These are phyloP conservation scores for Caenorhabditis inopinata DNA, from an alignment of 1,140 invertebrate genomes.

Conservation along the genomic window DNA sequence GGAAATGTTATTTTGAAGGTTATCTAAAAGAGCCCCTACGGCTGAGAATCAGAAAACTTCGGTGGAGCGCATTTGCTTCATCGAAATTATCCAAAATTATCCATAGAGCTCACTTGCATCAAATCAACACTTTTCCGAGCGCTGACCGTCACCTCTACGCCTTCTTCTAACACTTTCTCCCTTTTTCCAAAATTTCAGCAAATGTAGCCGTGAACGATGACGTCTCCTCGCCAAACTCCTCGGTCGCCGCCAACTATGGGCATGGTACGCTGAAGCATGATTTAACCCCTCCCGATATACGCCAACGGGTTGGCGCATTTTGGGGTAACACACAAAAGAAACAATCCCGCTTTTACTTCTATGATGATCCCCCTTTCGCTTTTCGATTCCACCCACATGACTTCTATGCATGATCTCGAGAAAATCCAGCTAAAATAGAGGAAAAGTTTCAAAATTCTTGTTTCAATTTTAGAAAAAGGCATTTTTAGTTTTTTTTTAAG, in stretches of 20 bases:
- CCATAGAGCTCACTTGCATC: no score
- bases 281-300: neutral
- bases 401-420: slow-evolving; percentile 4
- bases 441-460: neutral
- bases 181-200: neutral
- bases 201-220: neutral
- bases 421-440: no score
- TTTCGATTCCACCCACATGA: neutral
- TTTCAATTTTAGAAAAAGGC: neutral
- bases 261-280: slow-evolving; percentile 17
- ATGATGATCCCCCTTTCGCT: no score
- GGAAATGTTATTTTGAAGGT: no score
- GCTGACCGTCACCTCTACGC: neutral
- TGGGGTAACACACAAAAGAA: no score
- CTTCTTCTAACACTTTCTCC: neutral
- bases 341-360: no score
- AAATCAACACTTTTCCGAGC: no score
- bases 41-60: no score
- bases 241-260: slow-evolving; percentile 21
- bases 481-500: neutral
- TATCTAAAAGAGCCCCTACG: no score
- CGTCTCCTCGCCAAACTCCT: slow-evolving; percentile 7
- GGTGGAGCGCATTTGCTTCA: no score
- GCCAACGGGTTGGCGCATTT: neutral
- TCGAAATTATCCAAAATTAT: no score